These are phyloP conservation scores for Pyrochroa serraticornis DNA, from an alignment of 2,888 invertebrate species.

Conservation along the genomic window DNA sequence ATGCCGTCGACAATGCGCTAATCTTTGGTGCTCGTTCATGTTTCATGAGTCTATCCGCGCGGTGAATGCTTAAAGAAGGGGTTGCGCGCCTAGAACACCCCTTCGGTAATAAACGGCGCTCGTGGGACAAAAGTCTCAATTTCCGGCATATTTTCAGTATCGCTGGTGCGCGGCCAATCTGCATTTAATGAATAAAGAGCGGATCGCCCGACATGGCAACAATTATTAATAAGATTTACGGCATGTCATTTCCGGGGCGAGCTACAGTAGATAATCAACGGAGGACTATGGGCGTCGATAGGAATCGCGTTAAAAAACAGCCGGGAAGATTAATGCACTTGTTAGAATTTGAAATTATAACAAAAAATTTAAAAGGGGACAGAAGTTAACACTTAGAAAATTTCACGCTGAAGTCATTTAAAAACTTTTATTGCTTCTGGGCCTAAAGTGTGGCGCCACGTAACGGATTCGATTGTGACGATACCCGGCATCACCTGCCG, in stretches of 20 bases:
- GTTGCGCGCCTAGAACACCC: conserved; percentile 37
- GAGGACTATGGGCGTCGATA: conserved; percentile 20
- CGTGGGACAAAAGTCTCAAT: conserved; percentile 51
- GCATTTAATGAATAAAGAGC: conserved; percentile 41
- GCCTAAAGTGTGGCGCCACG: not conserved
- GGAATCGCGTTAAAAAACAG: not conserved
- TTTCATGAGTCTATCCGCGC: conserved; percentile 34
- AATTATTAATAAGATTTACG: conserved; percentile 46
- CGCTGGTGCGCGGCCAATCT: conserved; percentile 37
- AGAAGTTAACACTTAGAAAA: no score
- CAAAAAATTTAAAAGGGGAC: no score
- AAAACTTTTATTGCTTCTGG: not conserved
- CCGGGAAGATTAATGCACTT: not conserved
- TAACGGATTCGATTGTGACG: not conserved
- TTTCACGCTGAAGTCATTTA: no score
- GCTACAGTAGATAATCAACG: conserved; percentile 34
- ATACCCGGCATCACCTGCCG: not conserved
- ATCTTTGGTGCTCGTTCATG: conserved; percentile 34
- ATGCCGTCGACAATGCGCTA: conserved; percentile 25
- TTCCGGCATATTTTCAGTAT: conserved; percentile 45
- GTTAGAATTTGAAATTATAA: no score
- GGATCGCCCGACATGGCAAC: conserved; percentile 31
- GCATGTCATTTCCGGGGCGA: conserved; percentile 40
- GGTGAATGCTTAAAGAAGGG: conserved; percentile 43
- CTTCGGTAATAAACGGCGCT: conserved; percentile 49